Evolutionary conservation across 2,888 invertebrate species (phyloP).

Genomic region (Sepioteuthis lessoniana): DNA sequence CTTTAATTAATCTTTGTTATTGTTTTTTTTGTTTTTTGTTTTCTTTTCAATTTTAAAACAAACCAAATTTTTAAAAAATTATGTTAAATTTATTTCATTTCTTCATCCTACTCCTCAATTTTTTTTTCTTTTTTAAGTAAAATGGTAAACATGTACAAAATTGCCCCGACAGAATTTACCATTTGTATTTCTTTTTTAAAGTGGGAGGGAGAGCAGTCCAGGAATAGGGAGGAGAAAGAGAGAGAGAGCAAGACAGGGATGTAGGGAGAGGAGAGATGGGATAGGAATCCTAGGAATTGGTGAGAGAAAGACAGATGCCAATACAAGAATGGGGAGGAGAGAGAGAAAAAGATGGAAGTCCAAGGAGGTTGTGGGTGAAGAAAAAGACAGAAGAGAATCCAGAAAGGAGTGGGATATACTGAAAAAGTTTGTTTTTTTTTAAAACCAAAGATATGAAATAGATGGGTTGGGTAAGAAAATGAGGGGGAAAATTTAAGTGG

Average conservation of each 20-base stretch:
- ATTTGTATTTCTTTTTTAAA: not conserved
- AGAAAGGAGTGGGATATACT: too few species aligned
- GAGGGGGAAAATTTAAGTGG: too few species aligned
- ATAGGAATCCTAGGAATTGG: too few species aligned
- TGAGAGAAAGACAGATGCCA: too few species aligned
- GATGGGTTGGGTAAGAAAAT: too few species aligned
- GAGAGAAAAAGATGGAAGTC: too few species aligned
- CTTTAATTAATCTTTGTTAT: not conserved
- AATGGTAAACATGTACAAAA: not conserved
- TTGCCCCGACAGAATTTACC: not conserved
- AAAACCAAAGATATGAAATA: too few species aligned
- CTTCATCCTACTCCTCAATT: not conserved
- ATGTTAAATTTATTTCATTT: not conserved
- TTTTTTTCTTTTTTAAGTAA: not conserved
- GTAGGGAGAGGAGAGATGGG: not conserved
- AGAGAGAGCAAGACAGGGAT: not conserved
- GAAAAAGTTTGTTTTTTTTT: too few species aligned
- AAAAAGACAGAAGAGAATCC: too few species aligned
- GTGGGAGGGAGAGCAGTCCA: not conserved
- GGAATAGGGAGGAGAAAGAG: too few species aligned
- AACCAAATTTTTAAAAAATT: conserved; percentile 14
- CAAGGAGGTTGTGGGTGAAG: too few species aligned
- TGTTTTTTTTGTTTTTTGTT: not conserved
- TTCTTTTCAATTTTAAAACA: not conserved
- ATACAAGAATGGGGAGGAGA: too few species aligned